Base-by-base conservation (phyloP, 2,797 vertebrate species). In the Enteromius fasciolatus region DNA sequence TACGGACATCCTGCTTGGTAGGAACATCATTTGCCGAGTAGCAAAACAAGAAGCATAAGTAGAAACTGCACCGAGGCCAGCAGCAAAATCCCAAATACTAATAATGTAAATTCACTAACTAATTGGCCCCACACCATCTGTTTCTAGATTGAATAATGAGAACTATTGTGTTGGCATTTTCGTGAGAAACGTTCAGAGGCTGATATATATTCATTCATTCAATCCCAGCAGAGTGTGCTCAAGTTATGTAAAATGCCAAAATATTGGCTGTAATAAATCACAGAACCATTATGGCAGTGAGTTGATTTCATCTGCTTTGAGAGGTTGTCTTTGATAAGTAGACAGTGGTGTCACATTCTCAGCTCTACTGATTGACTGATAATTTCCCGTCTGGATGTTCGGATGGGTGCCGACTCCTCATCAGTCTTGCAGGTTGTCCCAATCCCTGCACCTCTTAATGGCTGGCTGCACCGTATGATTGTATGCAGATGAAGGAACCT, bases 41-140 rank as follows among this genome's bases (percentile, higher is more conserved):
- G 79, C 63, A 52, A 69, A 83, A 84, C 14, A 75, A 72, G 77
- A 68, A 77, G 54, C 76, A 76, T 76, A 66, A 73, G 64, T 82
- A 80, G 31, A 82, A 41, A 77, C 82, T 85, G 82, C 76, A 72
- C 81, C 48, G 54, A 78, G 59, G 91, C 91, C 91, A 87, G 86
- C 87, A 92, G 90, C 91, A 91, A 89, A 74, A 92, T 89, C 89
- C 91, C 85, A 85, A 84, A 84, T 81, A 88, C 89, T 92, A 93
- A 92, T 94, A 93, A 92, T 92, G 90, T 93, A 92, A 92, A 92
- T 93, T 90, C 87, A 82, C 83, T 59, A 63, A 59, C 90, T 94
- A 94, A 94, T 92, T 94, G 91, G 91, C 88, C 82, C 89, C 85
- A 89, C 89, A 91, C 91, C 93, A 94, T 93, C 93, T 94, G 93